A percentile compares a stretch with the other conserved stretches of the same genome.
These are phyloP conservation scores for Denticeps clupeoides DNA, from an alignment of 2,797 vertebrate species.

Conservation along the genomic window DNA sequence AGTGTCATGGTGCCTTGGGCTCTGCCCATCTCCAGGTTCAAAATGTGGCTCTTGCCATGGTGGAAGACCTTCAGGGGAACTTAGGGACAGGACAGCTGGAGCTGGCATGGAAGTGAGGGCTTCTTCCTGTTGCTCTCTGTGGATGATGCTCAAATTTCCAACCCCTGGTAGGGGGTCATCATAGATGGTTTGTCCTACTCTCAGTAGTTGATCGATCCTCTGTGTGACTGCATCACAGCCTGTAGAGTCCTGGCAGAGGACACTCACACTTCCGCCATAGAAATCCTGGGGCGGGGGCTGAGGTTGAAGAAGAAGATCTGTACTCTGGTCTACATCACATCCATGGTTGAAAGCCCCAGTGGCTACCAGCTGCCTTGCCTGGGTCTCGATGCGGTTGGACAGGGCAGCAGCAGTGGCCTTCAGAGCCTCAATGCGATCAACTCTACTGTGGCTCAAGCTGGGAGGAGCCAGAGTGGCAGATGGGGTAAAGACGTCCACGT, in stretches of 20 bases:
- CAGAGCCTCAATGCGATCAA: conserved; percentile 80
- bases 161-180: conserved; percentile 68
- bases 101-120: conserved; percentile 22
- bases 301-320: conserved; percentile 40
- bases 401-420: conserved; percentile 89
- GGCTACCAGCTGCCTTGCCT: conserved; percentile 69
- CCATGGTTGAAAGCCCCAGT: conserved; percentile 68
- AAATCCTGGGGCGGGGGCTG: no score
- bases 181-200: conserved; percentile 60
- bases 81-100: background rate
- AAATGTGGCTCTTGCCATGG: no score
- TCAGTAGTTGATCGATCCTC: conserved; percentile 67
- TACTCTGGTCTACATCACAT: conserved; percentile 46
- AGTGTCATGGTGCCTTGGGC: conserved; percentile 38
- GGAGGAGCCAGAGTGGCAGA: no score
- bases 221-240: conserved; percentile 45
- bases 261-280: no score
- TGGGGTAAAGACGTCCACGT: no score
- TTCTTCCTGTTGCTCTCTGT: conserved; percentile 53
- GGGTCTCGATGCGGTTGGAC: conserved; percentile 81
- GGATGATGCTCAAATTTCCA: conserved; percentile 64
- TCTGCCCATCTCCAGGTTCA: background rate
- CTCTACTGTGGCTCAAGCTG: no score
- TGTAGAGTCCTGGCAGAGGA: no score
- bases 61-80: no score